Evolutionary conservation across 2,797 vertebrate species (phyloP).

Genomic region (Acanthis flammea): DNA sequence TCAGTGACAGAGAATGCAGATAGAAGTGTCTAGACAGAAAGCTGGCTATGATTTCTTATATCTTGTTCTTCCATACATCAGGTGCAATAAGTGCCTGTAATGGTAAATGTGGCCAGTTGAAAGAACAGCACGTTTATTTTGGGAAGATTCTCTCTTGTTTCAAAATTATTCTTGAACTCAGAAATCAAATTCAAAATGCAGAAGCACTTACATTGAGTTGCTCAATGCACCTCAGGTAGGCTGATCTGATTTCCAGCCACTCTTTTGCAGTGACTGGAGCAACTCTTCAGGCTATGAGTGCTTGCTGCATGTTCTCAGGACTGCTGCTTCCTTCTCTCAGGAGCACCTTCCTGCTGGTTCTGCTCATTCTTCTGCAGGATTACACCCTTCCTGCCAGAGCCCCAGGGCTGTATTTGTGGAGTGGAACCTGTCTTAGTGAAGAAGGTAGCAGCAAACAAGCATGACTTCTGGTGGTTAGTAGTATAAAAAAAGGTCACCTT

Average conservation of each 20-base stretch:
- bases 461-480: not conserved
- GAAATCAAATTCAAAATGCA: not conserved
- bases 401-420: not conserved
- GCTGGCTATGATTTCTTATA: not conserved
- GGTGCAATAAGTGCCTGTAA: accelerated
- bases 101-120: not conserved
- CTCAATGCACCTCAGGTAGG: not conserved
- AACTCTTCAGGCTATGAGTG: not conserved
- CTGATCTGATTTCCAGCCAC: not conserved
- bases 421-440: not conserved
- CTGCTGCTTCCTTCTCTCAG: not conserved
- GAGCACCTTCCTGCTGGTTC: not conserved
- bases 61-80: not conserved
- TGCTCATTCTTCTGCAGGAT: not conserved
- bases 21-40: not conserved
- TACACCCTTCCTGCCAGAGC: not conserved
- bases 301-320: not conserved
- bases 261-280: not conserved
- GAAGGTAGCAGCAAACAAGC: not conserved
- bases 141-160: not conserved
- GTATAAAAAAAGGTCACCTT: not conserved
- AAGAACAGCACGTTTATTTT: not conserved
- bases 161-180: not conserved
- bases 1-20: not conserved
- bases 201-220: not conserved